phyloP scores from a whole-genome alignment of 1,140 invertebrate genomes.

The Ditylenchus dipsaci region DNA sequence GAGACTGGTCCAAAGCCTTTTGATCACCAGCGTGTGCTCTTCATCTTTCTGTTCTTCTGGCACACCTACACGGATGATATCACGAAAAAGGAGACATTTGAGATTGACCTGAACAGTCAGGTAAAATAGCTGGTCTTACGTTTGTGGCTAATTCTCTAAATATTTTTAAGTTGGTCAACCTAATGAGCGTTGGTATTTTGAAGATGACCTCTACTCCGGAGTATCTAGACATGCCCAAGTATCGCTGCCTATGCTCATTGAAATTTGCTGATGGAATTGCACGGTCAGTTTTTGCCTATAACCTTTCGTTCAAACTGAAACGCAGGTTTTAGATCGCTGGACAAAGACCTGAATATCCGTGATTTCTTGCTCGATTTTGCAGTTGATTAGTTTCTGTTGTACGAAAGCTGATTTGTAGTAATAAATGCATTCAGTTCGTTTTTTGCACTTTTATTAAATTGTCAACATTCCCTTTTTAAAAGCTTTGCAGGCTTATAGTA shows the following conservation, averaged over 20 bases:
- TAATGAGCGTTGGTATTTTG: slow-evolving; percentile 2
- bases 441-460: no score
- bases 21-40: slow-evolving; percentile 23
- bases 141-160: background rate
- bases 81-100: background rate
- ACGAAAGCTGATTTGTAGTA: no score
- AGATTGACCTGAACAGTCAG: slow-evolving; percentile 4
- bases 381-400: background rate
- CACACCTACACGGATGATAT: slow-evolving; percentile 1
- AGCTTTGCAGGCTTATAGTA: no score
- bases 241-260: slow-evolving; percentile 17
- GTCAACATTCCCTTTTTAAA: no score
- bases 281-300: background rate
- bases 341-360: slow-evolving; percentile 1
- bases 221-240: slow-evolving; percentile 24
- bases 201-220: slow-evolving; percentile 12
- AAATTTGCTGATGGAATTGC: slow-evolving; percentile 19
- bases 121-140: slow-evolving; percentile 7
- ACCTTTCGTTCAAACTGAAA: no score
- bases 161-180: slow-evolving; percentile 13
- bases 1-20: slow-evolving; percentile 23
- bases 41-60: slow-evolving; percentile 27
- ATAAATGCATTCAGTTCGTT: no score
- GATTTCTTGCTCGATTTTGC: background rate
- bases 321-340: slow-evolving; percentile 1